Percentiles rank a stretch among this genome's conserved stretches.
Evolutionary conservation across 2,113 vertebrate genomes (phyloP).

Genomic region (Ictidomys tridecemlineatus): DNA sequence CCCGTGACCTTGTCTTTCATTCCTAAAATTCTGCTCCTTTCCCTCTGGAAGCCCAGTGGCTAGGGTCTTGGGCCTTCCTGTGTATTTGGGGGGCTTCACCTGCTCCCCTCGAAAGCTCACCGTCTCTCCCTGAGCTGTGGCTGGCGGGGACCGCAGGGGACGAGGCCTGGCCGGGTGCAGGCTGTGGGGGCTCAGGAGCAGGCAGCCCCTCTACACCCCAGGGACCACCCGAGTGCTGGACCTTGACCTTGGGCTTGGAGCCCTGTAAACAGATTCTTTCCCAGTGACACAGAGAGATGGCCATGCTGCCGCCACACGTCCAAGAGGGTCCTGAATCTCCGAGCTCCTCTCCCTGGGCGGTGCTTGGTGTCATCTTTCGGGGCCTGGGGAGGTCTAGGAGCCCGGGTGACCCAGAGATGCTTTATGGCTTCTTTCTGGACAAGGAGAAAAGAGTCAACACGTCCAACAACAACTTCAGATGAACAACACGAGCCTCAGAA

Average conservation of each 20-base stretch:
- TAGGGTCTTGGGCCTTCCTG: neutral
- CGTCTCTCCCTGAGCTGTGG: neutral
- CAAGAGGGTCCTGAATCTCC: neutral
- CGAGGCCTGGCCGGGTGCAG: fast-evolving
- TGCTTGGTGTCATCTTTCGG: conserved; percentile 24
- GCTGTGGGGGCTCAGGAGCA: too few relatives aligned
- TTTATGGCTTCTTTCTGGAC: conserved; percentile 78
- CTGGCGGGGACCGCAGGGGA: neutral
- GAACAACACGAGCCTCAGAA: conserved; percentile 64
- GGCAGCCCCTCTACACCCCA: neutral
- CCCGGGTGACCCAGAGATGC: neutral
- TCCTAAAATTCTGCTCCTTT: neutral
- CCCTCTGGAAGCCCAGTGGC: neutral
- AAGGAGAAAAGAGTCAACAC: conserved; percentile 29
- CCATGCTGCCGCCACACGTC: neutral
- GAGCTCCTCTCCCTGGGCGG: neutral
- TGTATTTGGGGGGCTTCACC: neutral
- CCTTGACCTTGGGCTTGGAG: neutral
- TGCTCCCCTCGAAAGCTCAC: neutral
- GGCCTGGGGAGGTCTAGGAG: neutral
- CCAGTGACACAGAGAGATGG: conserved; percentile 29
- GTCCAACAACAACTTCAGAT: conserved; percentile 79
- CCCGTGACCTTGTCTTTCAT: neutral
- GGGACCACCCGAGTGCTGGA: neutral
- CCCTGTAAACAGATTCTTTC: conserved; percentile 67